Conservation (phyloP, 1,140 invertebrate genomes). For the Vanessa atalanta region DNA sequence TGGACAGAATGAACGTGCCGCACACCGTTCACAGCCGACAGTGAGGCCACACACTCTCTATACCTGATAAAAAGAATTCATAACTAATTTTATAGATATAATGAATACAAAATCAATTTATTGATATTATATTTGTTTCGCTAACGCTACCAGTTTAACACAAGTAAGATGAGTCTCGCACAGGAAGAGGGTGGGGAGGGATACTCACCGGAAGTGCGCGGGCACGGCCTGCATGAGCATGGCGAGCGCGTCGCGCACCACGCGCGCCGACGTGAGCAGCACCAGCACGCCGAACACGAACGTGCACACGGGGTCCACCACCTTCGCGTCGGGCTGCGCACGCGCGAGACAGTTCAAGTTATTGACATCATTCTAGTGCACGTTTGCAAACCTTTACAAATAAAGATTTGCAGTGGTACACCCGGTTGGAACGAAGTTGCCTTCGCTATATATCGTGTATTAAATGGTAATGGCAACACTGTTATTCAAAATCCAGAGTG, state of each 20-base stretch:
- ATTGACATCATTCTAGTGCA: too few species aligned
- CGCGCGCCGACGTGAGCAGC: constrained; percentile 88
- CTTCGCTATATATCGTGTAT: too few species aligned
- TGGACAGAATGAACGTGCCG: constrained; percentile 89
- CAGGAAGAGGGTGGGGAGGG: not conserved
- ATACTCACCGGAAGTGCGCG: constrained; percentile 72
- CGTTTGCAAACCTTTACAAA: too few species aligned
- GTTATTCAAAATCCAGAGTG: too few species aligned
- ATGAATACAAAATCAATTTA: too few species aligned
- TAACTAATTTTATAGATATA: too few species aligned
- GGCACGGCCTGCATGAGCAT: constrained; percentile 92
- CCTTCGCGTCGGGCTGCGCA: constrained; percentile 83
- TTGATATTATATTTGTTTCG: not conserved
- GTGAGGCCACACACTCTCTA: constrained; percentile 71
- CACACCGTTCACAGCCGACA: constrained; percentile 85
- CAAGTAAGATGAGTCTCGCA: not conserved
- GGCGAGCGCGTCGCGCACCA: constrained; percentile 87
- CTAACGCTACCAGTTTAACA: not conserved
- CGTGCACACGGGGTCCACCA: constrained; percentile 95
- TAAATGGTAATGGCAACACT: too few species aligned
- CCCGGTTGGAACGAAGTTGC: too few species aligned
- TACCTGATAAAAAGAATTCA: constrained; percentile 46
- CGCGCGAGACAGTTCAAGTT: not conserved
- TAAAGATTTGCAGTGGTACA: too few species aligned
- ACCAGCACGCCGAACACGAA: constrained; percentile 93